These are phyloP conservation scores for Bombylius major DNA, from an alignment of 2,888 invertebrate species.

Conservation along the genomic window DNA sequence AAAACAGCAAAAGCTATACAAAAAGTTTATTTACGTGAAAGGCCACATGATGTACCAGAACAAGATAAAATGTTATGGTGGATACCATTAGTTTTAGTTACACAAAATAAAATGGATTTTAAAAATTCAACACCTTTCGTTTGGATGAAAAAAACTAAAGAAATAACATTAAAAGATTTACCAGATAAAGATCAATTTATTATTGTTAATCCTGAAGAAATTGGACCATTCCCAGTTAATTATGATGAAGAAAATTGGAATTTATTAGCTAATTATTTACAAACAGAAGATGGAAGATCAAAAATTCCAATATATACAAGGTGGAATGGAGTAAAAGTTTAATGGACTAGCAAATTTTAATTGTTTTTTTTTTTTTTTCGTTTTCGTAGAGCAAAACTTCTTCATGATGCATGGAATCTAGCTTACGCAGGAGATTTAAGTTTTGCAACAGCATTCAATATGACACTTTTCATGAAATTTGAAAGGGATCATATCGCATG, in stretches of 20 bases:
- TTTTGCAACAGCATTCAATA: constrained; percentile 62
- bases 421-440: constrained; percentile 65
- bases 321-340: constrained; percentile 17
- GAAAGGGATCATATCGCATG: constrained; percentile 66
- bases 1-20: constrained; percentile 45
- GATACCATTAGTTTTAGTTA: constrained; percentile 53
- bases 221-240: constrained; percentile 72
- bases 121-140: constrained; percentile 41
- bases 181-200: constrained; percentile 51
- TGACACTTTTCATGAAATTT: constrained; percentile 61
- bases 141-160: constrained; percentile 51
- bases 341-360: neutral
- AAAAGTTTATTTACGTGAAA: constrained; percentile 59
- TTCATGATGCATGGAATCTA: constrained; percentile 67
- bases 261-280: constrained; percentile 51
- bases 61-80: constrained; percentile 61
- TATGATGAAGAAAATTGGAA: constrained; percentile 70
- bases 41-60: constrained; percentile 59
- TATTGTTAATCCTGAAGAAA: constrained; percentile 73
- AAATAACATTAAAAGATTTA: constrained; percentile 41
- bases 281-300: constrained; percentile 40
- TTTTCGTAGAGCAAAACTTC: constrained; percentile 47
- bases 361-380: neutral
- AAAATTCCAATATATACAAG: constrained; percentile 54
- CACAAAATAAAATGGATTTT: constrained; percentile 47